Percentiles rank a stretch among this genome's conserved stretches.
These are phyloP conservation scores for Sapayoa aenigma DNA, from an alignment of 2,113 vertebrate genomes.

Conservation along the genomic window DNA sequence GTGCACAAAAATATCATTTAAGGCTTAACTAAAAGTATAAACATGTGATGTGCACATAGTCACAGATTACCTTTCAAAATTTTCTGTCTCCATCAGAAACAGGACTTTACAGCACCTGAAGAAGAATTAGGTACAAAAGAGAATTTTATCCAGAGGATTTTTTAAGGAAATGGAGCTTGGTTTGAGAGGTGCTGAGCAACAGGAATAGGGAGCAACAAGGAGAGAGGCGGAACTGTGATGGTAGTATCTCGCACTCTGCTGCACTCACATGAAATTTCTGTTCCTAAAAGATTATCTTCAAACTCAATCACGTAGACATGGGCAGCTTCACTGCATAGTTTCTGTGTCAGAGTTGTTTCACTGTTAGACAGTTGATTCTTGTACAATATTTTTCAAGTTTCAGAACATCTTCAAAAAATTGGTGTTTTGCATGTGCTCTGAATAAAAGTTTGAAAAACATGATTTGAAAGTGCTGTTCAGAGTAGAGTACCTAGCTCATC, in stretches of 20 bases:
- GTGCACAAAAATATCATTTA: background rate
- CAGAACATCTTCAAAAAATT: background rate
- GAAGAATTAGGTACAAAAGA: background rate
- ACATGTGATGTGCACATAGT: background rate
- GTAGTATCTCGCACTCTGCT: background rate
- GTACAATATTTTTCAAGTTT: background rate
- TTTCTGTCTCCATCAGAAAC: background rate
- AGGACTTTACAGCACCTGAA: background rate
- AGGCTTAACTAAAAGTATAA: background rate
- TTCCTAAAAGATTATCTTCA: background rate
- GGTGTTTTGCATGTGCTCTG: background rate
- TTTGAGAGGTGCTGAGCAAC: background rate
- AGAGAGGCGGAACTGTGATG: background rate
- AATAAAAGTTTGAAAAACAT: background rate
- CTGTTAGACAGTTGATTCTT: background rate
- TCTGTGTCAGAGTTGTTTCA: background rate
- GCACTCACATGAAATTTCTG: background rate
- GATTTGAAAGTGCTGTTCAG: background rate
- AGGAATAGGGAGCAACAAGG: background rate
- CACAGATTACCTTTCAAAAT: background rate
- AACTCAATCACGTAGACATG: background rate
- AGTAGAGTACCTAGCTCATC: background rate
- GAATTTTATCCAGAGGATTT: background rate
- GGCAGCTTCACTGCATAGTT: background rate
- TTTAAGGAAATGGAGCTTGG: background rate